Evolutionary conservation across 2,113 vertebrate species (phyloP).

Genomic region (Fulmarus glacialis): DNA sequence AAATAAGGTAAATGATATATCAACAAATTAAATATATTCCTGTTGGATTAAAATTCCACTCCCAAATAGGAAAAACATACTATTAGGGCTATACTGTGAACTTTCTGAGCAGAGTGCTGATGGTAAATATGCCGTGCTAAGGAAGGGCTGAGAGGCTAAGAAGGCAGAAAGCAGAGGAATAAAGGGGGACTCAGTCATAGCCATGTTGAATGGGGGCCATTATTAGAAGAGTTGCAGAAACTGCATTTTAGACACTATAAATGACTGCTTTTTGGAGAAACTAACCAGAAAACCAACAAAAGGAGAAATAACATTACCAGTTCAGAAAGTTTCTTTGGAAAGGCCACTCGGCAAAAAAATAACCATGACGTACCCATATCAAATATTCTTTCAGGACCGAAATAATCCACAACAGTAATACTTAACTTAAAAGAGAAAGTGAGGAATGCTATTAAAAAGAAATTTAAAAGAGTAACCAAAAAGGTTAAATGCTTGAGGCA

Average conservation of each 20-base stretch:
- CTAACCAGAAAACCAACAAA: conserved; percentile 10
- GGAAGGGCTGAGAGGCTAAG: not conserved
- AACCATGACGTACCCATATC: not conserved
- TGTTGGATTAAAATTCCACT: not conserved
- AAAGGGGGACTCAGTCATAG: not conserved
- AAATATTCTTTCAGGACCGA: not conserved
- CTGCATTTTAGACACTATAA: not conserved
- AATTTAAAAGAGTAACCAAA: not conserved
- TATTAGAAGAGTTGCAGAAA: not conserved
- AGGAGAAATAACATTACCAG: not conserved
- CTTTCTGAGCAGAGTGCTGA: not conserved
- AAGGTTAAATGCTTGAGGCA: not conserved
- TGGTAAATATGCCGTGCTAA: not conserved
- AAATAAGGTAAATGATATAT: not conserved
- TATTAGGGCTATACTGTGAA: not conserved
- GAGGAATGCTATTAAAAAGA: conserved; percentile 16
- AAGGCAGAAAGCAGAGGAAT: not conserved
- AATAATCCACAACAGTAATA: not conserved
- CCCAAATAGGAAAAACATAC: not conserved
- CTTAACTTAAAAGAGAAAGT: not conserved
- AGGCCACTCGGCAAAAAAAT: not conserved
- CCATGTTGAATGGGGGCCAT: not conserved
- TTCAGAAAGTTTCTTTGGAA: not conserved
- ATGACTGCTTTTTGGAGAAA: not conserved
- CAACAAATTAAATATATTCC: not conserved